Base-by-base conservation (phyloP, 2,888 invertebrate genomes). In the Margaritifera margaritifera region DNA sequence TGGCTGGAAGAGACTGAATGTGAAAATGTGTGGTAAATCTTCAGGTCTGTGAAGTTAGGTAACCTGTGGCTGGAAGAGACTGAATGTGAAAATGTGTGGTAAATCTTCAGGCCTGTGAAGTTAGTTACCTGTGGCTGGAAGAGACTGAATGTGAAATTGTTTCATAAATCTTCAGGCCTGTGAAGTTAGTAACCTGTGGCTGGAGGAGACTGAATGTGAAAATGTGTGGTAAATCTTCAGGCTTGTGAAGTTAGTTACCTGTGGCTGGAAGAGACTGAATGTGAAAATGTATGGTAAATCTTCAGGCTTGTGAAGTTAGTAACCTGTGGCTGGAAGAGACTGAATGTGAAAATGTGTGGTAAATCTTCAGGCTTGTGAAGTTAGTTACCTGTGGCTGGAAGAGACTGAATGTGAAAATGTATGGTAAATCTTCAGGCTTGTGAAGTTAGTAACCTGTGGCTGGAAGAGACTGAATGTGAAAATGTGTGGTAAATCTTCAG, bases 381-480 rank as follows among this genome's bases (percentile, higher is more conserved):
- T 27, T 61, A 25, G 58, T 56, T 78, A 87, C 88, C 88, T 80
- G 83, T 81, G 55, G 80, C 81, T 15, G 83, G 80, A 71, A 98
- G 93, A 4, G 92, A 92, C 87, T 96, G 95, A 80, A 99, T n/a
- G n/a, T n/a, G 42, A 42, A 42, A 42, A 8, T 42, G 2, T 27
- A 6, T 42, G 42, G 11, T 42, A 42, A 11, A 42, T 42, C 15
- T 11, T 42, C 42, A 42, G 42, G 42, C 15, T 15, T 42, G 2
- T 42, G 11, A 42, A 42, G n/a, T 27, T 61, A 25, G 58, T 56
- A 77, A 87, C 88, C 88, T 80, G 83, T 81, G 55, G 80, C 81
- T 15, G 83, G 80, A 71, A 98, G 93, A 4, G 92, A 92, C 87
- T 96, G 95, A 80, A 99, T n/a, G n/a, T n/a, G 42, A 42, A 42